Evolutionary conservation across 2,888 invertebrate species (phyloP).

Genomic region (Plutella xylostella): DNA sequence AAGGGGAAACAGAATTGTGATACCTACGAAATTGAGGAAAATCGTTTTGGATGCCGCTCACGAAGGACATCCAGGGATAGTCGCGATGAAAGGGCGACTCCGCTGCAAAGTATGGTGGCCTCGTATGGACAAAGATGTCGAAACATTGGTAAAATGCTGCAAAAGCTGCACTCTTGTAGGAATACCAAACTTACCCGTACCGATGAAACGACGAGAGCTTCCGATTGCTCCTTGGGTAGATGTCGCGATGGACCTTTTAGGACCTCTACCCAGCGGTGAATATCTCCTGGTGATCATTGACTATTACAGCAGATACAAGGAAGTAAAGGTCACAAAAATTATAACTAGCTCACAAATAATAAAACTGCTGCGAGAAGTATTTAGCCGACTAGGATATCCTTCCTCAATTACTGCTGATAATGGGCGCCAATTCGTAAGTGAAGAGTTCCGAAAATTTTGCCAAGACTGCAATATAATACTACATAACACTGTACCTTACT

Average conservation of each 20-base stretch:
- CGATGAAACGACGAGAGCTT: constrained; percentile 19
- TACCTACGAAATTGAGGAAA: constrained; percentile 7
- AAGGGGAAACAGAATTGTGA: constrained; percentile 3
- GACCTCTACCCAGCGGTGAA: constrained; percentile 21
- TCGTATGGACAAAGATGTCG: constrained; percentile 16
- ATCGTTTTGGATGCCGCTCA: constrained; percentile 20
- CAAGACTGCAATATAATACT: constrained; percentile 8
- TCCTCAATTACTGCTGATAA: constrained; percentile 9
- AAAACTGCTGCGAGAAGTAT: constrained; percentile 13
- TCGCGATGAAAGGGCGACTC: constrained; percentile 14
- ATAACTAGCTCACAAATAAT: constrained; percentile 17
- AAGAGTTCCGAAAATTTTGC: constrained; percentile 8
- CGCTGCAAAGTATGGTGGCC: constrained; percentile 21
- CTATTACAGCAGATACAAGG: constrained; percentile 25
- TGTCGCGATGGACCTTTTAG: constrained; percentile 24
- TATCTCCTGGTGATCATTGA: constrained; percentile 24
- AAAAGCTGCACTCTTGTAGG: constrained; percentile 17
- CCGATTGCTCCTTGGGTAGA: constrained; percentile 20
- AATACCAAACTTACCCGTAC: constrained; percentile 13
- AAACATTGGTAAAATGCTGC: constrained; percentile 15
- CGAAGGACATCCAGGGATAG: constrained; percentile 26
- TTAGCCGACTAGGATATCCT: constrained; percentile 10
- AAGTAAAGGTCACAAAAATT: constrained; percentile 14
- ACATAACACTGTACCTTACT: constrained; percentile 8
- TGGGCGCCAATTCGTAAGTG: constrained; percentile 9